Base-by-base conservation (phyloP, 2,797 vertebrate genomes). In the Hemitrygon akajei region DNA sequence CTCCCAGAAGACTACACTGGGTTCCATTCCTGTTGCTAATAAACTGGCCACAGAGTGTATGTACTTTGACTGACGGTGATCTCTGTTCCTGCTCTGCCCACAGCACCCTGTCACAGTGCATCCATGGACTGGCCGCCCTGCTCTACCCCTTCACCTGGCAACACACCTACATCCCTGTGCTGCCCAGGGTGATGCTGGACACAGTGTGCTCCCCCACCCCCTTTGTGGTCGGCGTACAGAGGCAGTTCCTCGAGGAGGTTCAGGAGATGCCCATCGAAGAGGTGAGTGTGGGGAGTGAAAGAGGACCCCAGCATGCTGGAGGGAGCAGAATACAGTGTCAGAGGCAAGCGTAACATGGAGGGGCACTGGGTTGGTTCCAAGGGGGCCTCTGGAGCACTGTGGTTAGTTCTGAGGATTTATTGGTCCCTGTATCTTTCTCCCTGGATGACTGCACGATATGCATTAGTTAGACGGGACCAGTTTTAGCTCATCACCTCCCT, bases 131-230 rank as follows among this genome's bases (percentile, higher is more conserved):
- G 0, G 97, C 98, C 0, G 98, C 98, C 25, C 97, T 99, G n/a
- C 98, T 99, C 10, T 98, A 98, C 95, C 98, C 98, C 30, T 99
- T 99, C 96, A 98, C 97, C 94, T 99, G 98, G 98, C 98, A 98
- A 79, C 98, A 99, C 96, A 99, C 98, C 81, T 97, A 98, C 94
- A 99, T 99, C 96, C 98, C 98, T 0, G 98, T 99, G 22, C 97
- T 99, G 40, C 98, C 98, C 0, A 96, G 98, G 95, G 98, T 98
- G 95, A 97, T 99, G 66, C 97, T 99, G 0, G 98, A 97, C 86
- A 98, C 98, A 0, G 98, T 99, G 94, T 98, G 98, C 97, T 98
- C 98, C 2, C 98, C 98, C 47, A 99, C 98, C 0, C 98, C 98
- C 10, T 99, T 99, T 96, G 97, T 99, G 96, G 97, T 99, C 0